Conservation (phyloP, 1,140 invertebrate genomes). For the Drosophila arawakana region DNA sequence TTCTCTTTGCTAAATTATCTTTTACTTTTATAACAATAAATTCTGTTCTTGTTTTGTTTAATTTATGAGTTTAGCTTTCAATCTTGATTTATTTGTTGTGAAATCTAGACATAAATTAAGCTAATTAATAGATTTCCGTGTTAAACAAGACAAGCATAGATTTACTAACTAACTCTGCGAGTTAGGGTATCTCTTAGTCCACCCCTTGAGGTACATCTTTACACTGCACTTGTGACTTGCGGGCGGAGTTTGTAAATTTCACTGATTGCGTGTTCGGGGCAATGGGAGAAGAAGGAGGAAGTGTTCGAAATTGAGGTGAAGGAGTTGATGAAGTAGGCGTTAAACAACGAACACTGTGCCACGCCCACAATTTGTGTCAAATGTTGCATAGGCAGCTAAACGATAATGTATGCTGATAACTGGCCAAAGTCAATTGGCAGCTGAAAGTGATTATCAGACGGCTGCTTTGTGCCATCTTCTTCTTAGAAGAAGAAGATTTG, state of each 20-base stretch:
- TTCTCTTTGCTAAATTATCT: not conserved
- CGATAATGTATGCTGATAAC: conserved; percentile 38
- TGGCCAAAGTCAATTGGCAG: conserved; percentile 36
- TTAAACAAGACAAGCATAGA: not conserved
- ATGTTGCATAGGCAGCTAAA: conserved; percentile 17
- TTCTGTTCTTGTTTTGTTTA: not conserved
- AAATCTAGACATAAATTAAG: not conserved
- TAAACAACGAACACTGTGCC: not conserved
- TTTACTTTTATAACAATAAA: not conserved
- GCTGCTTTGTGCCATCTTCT: conserved; percentile 4
- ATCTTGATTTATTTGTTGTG: not conserved
- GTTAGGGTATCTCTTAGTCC: conserved; percentile 15
- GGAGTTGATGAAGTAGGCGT: conserved; percentile 7
- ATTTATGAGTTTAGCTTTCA: not conserved
- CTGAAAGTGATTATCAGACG: conserved; percentile 37
- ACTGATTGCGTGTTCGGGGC: conserved; percentile 44
- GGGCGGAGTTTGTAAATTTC: conserved; percentile 28
- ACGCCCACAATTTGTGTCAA: conserved; percentile 71
- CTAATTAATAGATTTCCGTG: not conserved
- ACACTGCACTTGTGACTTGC: conserved; percentile 33
- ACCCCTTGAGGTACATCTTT: too few species aligned
- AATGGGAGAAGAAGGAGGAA: too few species aligned
- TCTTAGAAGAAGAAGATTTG: not conserved
- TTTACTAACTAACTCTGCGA: not conserved
- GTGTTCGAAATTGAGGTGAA: not conserved